These are phyloP conservation scores for Melanotus villosus DNA, from an alignment of 2,888 invertebrate species.

Conservation along the genomic window DNA sequence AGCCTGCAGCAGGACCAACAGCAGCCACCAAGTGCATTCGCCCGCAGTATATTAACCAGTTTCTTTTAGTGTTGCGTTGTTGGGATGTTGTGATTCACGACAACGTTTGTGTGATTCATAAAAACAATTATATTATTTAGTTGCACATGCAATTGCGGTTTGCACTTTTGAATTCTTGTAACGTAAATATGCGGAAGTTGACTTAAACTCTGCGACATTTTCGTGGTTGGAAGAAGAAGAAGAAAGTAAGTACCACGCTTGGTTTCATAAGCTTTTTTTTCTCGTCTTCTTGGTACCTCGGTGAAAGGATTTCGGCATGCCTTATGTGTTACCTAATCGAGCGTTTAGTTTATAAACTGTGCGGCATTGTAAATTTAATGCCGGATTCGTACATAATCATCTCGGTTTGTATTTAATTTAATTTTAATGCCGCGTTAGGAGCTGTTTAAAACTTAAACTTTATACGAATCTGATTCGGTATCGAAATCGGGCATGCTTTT, in stretches of 20 bases:
- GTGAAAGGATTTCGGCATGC: conserved; percentile 34
- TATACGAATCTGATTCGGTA: not conserved
- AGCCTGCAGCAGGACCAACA: conserved; percentile 15
- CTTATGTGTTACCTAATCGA: conserved; percentile 36
- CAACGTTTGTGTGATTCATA: not conserved
- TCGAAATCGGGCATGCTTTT: too few species aligned
- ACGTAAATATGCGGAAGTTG: conserved; percentile 28
- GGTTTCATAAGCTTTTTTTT: conserved; percentile 18
- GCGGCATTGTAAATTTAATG: conserved; percentile 22
- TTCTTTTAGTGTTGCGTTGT: not conserved
- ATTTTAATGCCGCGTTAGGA: not conserved
- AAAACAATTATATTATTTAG: too few species aligned
- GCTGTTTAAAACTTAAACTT: not conserved
- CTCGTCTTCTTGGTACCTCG: conserved; percentile 9
- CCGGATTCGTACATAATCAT: conserved; percentile 1
- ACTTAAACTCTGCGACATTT: not conserved
- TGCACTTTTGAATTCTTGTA: not conserved
- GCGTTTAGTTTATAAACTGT: conserved; percentile 25
- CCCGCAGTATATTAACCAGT: not conserved
- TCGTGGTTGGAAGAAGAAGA: conserved; percentile 1
- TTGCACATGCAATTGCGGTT: conserved; percentile 1
- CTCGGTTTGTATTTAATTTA: not conserved
- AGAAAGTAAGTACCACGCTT: conserved; percentile 26
- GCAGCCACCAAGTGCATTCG: not conserved
- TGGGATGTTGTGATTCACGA: not conserved